These are phyloP conservation scores for Athalia cordata DNA, from an alignment of 2,888 invertebrate species.

Conservation along the genomic window DNA sequence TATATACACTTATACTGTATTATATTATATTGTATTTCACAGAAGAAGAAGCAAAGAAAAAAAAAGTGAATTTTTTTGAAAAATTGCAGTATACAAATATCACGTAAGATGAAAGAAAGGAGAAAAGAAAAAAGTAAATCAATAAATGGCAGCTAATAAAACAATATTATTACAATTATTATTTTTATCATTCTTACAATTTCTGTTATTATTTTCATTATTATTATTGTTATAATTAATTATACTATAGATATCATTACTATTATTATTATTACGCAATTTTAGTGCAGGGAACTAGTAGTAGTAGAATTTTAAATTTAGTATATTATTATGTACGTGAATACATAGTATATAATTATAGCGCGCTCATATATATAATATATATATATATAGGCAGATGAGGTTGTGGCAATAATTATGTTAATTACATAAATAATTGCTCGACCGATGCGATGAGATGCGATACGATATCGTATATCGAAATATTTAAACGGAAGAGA, in stretches of 20 bases:
- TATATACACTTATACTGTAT: too few species aligned
- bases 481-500: neutral
- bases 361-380: too few species aligned
- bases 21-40: too few species aligned
- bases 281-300: constrained; percentile 48
- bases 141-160: constrained; percentile 43
- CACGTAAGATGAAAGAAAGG: neutral
- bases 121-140: constrained; percentile 17
- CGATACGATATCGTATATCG: neutral
- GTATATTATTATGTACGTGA: constrained; percentile 19
- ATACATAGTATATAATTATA: neutral
- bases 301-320: constrained; percentile 38
- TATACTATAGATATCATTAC: too few species aligned
- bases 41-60: too few species aligned
- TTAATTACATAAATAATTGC: constrained; percentile 60
- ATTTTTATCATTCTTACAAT: too few species aligned
- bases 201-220: neutral
- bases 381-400: too few species aligned
- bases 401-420: constrained; percentile 8
- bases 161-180: neutral
- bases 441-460: constrained; percentile 39
- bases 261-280: constrained; percentile 17
- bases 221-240: too few species aligned
- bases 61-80: too few species aligned
- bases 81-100: too few species aligned